phyloP scores from a whole-genome alignment of 2,113 vertebrate species.

The Pitta sordida region DNA sequence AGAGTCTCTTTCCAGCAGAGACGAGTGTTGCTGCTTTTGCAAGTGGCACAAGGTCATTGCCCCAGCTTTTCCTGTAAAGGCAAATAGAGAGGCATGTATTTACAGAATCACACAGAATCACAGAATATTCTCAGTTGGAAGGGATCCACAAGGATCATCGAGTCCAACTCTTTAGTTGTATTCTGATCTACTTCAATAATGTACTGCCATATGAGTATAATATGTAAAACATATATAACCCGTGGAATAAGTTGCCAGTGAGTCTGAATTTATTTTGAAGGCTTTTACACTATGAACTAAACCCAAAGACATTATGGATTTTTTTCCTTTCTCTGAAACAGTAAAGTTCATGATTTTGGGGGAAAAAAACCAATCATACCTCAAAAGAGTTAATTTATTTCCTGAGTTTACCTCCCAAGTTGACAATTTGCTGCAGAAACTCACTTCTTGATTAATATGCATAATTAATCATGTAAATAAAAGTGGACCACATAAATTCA shows the following conservation, averaged over 20 bases:
- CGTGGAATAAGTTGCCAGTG: not conserved
- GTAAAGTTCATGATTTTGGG: not conserved
- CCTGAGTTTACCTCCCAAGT: slow-evolving; percentile 14
- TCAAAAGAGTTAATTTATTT: slow-evolving; percentile 53
- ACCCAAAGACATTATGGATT: not conserved
- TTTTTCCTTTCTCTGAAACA: not conserved
- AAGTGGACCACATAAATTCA: slow-evolving; percentile 45
- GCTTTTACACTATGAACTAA: not conserved
- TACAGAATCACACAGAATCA: too few species aligned
- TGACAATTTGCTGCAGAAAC: slow-evolving; percentile 21
- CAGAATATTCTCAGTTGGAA: too few species aligned
- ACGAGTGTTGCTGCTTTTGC: not conserved
- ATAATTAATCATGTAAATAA: slow-evolving; percentile 61
- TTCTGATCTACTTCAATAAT: not conserved
- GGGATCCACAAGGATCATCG: too few species aligned
- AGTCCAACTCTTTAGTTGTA: too few species aligned
- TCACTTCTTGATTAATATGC: slow-evolving; percentile 50
- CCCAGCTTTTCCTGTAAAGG: not conserved
- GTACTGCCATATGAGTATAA: not conserved
- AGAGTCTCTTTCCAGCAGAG: not conserved
- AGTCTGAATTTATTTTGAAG: not conserved
- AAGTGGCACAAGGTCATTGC: not conserved
- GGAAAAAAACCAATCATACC: not conserved
- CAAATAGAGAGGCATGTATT: not conserved
- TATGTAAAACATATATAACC: not conserved